phyloP scores from a whole-genome alignment of 2,113 vertebrate genomes.

The Trochalopteron elliotii region DNA sequence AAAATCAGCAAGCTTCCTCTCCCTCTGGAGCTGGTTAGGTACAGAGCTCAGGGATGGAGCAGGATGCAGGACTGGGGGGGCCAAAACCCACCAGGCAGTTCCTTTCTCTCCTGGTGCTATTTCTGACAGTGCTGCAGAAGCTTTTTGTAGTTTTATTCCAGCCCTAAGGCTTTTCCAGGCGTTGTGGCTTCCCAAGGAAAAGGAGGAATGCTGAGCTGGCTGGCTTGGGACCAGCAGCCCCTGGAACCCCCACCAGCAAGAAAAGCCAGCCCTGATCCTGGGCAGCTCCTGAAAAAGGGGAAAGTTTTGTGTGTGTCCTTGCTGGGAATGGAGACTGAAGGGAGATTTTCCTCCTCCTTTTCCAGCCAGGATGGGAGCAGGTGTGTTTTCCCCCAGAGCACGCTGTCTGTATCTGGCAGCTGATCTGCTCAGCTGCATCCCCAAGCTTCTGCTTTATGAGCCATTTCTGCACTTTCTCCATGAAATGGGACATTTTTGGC shows the following conservation, averaged over 20 bases:
- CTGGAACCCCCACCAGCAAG: not conserved
- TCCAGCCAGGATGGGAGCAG: not conserved
- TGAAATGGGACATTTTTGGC: not conserved
- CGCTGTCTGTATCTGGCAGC: not conserved
- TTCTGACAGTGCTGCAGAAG: not conserved
- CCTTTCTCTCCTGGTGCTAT: not conserved
- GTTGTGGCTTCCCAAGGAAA: not conserved
- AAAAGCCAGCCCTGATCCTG: not conserved
- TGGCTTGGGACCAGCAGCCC: not conserved
- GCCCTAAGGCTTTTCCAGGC: not conserved
- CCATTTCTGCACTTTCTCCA: slow-evolving; percentile 14
- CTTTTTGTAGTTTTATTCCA: not conserved
- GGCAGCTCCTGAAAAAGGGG: not conserved
- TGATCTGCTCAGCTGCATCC: not conserved
- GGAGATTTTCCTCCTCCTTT: not conserved
- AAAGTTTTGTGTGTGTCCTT: not conserved
- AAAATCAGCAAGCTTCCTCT: not conserved
- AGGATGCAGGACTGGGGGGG: not conserved
- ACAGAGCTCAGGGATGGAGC: not conserved
- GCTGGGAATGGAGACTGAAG: not conserved
- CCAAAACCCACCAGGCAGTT: not conserved
- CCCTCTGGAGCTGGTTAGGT: not conserved
- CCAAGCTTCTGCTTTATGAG: slow-evolving; percentile 20
- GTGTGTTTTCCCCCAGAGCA: not conserved
- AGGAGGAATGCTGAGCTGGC: not conserved